Percentiles rank a stretch among this genome's conserved stretches.
These are phyloP conservation scores for Leptopilina clavipes DNA, from an alignment of 1,140 invertebrate species.

Conservation along the genomic window DNA sequence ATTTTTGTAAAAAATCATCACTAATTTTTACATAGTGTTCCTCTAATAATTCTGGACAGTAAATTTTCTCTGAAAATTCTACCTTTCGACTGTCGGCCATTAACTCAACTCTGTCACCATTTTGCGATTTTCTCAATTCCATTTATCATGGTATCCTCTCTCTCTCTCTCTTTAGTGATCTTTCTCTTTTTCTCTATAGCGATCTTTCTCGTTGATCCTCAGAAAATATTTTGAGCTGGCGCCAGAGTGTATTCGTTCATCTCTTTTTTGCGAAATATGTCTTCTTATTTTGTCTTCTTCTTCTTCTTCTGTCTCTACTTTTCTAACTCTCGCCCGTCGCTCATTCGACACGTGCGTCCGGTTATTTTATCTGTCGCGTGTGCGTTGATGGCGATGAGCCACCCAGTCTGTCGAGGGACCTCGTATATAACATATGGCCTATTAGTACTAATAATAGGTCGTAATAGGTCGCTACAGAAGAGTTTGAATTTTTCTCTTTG, in stretches of 20 bases:
- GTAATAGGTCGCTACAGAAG: background rate
- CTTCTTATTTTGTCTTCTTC: slow-evolving; percentile 23
- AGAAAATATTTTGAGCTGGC: slow-evolving; percentile 17
- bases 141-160: background rate
- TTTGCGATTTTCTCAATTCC: slow-evolving; percentile 30
- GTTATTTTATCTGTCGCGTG: slow-evolving; percentile 30
- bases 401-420: slow-evolving; percentile 27
- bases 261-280: background rate
- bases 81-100: slow-evolving; percentile 19
- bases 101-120: slow-evolving; percentile 30
- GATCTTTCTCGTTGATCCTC: background rate
- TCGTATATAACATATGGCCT: slow-evolving; percentile 6
- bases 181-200: background rate
- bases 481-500: background rate
- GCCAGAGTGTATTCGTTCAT: slow-evolving; percentile 7
- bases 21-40: background rate
- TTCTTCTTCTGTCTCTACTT: background rate
- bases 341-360: slow-evolving; percentile 31
- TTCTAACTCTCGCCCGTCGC: background rate
- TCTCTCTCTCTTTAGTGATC: background rate
- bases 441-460: slow-evolving; percentile 32
- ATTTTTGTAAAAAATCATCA: background rate
- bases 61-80: slow-evolving; percentile 26
- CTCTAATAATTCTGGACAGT: background rate
- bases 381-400: background rate